Evolutionary conservation across 2,797 vertebrate genomes (phyloP).

Genomic region (Tinamus major): DNA sequence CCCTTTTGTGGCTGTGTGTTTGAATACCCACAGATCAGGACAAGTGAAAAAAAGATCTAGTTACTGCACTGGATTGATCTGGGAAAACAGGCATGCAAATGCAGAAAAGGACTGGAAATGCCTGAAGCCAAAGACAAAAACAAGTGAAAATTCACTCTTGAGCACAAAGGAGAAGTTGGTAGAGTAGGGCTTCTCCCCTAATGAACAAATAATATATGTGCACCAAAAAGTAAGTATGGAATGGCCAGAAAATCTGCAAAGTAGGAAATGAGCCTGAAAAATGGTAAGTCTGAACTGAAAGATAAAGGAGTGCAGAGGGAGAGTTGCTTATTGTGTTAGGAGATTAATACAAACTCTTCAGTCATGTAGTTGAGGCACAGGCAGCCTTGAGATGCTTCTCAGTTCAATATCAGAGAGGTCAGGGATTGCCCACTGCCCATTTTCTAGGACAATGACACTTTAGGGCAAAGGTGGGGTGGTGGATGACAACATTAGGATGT

Average conservation of each 20-base stretch:
- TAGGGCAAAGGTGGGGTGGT: neutral
- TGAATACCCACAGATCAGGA: neutral
- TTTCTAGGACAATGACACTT: neutral
- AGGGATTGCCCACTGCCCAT: neutral
- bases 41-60: neutral
- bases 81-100: neutral
- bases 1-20: neutral
- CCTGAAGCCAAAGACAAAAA: neutral
- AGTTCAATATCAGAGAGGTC: neutral
- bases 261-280: neutral
- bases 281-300: neutral
- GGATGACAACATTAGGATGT: neutral
- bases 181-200: neutral
- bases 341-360: neutral
- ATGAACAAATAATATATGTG: neutral
- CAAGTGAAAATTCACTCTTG: neutral
- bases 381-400: neutral
- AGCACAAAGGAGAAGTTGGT: neutral
- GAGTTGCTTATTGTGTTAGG: neutral
- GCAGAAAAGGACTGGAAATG: neutral
- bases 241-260: neutral
- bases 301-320: neutral
- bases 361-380: fast-evolving
- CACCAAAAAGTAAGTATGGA: neutral
- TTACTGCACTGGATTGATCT: conserved; percentile 1